Percentiles rank a stretch among this genome's conserved stretches.
Evolutionary conservation across 2,888 invertebrate genomes (phyloP).

Genomic region (Tolmerus cingulatus): DNA sequence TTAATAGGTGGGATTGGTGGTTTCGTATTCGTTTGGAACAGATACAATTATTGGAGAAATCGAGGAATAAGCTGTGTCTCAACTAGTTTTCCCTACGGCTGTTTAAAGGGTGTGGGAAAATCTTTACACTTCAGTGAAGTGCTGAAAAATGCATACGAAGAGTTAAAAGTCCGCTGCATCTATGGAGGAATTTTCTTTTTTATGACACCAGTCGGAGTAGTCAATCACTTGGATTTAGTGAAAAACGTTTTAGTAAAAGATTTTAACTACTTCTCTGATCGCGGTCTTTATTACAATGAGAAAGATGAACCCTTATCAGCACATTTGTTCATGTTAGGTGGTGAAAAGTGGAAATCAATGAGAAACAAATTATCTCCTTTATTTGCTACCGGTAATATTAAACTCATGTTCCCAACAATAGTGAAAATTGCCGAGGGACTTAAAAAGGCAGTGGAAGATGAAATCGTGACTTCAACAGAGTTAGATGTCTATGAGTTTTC

Average conservation of each 20-base stretch:
- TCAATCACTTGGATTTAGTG: slow-evolving; percentile 51
- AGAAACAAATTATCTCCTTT: slow-evolving; percentile 61
- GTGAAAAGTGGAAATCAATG: slow-evolving; percentile 61
- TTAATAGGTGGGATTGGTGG: not conserved
- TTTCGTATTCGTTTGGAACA: slow-evolving; percentile 38
- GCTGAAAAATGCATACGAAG: slow-evolving; percentile 53
- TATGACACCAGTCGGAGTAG: slow-evolving; percentile 47
- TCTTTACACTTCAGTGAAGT: slow-evolving; percentile 52
- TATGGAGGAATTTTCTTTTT: slow-evolving; percentile 53
- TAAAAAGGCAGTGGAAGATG: not conserved
- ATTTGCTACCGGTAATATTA: slow-evolving; percentile 63
- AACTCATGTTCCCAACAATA: slow-evolving; percentile 57
- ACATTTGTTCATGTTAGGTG: slow-evolving; percentile 58
- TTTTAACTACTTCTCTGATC: slow-evolving; percentile 60
- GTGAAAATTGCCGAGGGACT: slow-evolving; percentile 50
- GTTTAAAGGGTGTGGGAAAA: slow-evolving; percentile 52
- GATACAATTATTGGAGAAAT: slow-evolving; percentile 52
- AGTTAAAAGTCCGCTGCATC: slow-evolving; percentile 55
- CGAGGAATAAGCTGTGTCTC: slow-evolving; percentile 55
- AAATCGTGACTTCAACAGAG: slow-evolving; percentile 45
- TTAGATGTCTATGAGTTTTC: slow-evolving; percentile 63
- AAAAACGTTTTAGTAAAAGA: slow-evolving; percentile 57
- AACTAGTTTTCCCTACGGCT: slow-evolving; percentile 54
- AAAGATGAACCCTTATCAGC: slow-evolving; percentile 59
- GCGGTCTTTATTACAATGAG: slow-evolving; percentile 57